Base-by-base conservation (phyloP, 2,113 vertebrate species). In the Cryptoleucopteryx plumbea region DNA sequence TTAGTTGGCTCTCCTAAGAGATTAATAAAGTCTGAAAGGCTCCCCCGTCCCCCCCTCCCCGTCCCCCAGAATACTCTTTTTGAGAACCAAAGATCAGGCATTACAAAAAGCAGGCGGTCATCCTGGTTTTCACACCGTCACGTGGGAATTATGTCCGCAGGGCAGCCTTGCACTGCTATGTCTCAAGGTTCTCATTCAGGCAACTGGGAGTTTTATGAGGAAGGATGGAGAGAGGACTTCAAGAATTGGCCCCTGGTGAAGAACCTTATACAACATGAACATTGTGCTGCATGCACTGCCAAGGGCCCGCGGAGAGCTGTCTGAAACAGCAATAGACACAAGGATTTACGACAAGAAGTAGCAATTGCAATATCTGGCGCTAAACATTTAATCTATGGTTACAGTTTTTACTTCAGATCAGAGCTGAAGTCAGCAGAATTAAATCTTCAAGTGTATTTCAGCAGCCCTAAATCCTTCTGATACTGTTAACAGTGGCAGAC, bases 391-490 rank as follows among this genome's bases (percentile, higher is more conserved):
- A 98, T 98, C 98, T 98, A 98, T 89, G 97, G 98, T 98, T 98
- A 97, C 94, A 98, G 97, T 98, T 98, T 98, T 98, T 98, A 97
- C 98, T 98, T 97, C 38, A 1, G 97, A 98, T 97, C 98, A 96
- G 96, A 98, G 98, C 98, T 98, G 98, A 98, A 98, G 98, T 98
- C 98, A 98, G 98, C 98, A 98, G 98, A 98, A 98, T 98, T 98
- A 98, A 98, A 98, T 98, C 98, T 98, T 97, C 97, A 96, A 98
- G 97, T 97, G 98, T 97, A 96, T 98, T 98, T 98, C 98, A 98
- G 96, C 96, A 95, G 97, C 94, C 89, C 95, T 98, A 98, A 98
- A 98, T 98, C 98, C 98, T 98, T 98, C 97, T 98, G 98, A 98
- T 98, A 97, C 97, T 98, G 98, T 98, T 98, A 98, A 98, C 94